These are phyloP conservation scores for Syrphus vitripennis DNA, from an alignment of 2,888 invertebrate species.

Conservation along the genomic window DNA sequence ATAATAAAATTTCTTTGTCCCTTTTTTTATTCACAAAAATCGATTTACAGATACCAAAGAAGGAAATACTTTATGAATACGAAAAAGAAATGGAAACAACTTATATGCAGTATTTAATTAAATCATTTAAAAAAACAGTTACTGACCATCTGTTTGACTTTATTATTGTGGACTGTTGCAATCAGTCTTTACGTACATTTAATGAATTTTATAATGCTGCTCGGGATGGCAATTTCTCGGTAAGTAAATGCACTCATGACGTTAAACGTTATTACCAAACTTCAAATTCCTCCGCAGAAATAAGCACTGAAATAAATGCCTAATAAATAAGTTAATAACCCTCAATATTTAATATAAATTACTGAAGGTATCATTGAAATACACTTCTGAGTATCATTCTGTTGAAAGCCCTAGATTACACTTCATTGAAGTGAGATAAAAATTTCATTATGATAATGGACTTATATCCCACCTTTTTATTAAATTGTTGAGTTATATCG, in stretches of 20 bases:
- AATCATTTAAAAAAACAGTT: slow-evolving; percentile 94
- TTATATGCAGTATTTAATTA: slow-evolving; percentile 91
- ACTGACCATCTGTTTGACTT: slow-evolving; percentile 95
- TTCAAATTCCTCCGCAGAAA: background rate
- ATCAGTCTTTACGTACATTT: slow-evolving; percentile 90
- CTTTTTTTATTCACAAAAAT: background rate
- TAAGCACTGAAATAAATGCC: background rate
- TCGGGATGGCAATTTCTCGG: slow-evolving; percentile 82
- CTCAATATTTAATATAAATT: background rate
- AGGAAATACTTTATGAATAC: slow-evolving; percentile 86
- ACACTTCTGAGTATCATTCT: too few relatives aligned
- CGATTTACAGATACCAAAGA: slow-evolving; percentile 81
- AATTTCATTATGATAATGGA: background rate
- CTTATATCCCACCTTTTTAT: background rate
- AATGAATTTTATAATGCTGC: slow-evolving; percentile 95
- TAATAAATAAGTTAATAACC: background rate
- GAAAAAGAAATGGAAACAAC: slow-evolving; percentile 91
- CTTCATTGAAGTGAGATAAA: background rate
- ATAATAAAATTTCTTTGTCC: background rate
- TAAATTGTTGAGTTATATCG: background rate
- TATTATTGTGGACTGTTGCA: slow-evolving; percentile 95
- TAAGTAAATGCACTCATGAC: slow-evolving; percentile 71
- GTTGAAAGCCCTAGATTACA: too few relatives aligned
- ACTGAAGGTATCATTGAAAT: too few relatives aligned
- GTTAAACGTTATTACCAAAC: background rate